Conservation (phyloP, 2,797 vertebrate species). For the Hydrocynus forskahlii region DNA sequence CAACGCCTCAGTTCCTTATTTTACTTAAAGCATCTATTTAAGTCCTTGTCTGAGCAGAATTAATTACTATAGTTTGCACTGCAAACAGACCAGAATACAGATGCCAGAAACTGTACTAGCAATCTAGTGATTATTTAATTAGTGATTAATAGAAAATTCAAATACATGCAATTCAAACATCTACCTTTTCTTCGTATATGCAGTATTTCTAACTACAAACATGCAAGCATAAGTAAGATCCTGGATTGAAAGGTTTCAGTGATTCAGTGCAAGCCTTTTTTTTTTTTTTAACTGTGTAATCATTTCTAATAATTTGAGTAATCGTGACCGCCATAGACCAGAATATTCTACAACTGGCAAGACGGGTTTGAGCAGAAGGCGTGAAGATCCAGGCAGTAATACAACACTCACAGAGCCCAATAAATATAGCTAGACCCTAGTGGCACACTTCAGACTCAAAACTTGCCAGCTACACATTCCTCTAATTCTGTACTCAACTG, state of each 20-base stretch:
- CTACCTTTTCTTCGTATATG: too few relatives aligned
- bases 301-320: too few relatives aligned
- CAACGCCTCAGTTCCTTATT: neutral
- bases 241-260: too few relatives aligned
- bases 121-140: too few relatives aligned
- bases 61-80: conserved; percentile 7
- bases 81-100: neutral
- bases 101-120: too few relatives aligned
- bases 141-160: too few relatives aligned
- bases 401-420: conserved; percentile 16
- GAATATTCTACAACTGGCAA: neutral
- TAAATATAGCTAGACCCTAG: conserved; percentile 33
- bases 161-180: too few relatives aligned
- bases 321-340: neutral
- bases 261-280: too few relatives aligned
- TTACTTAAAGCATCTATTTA: neutral
- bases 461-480: conserved; percentile 2
- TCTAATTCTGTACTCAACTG: neutral
- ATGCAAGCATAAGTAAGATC: too few relatives aligned
- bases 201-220: too few relatives aligned
- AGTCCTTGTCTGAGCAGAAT: neutral
- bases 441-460: conserved; percentile 6
- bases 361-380: neutral
- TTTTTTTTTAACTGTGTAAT: too few relatives aligned
- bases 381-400: conserved; percentile 25